Evolutionary conservation across 2,888 invertebrate genomes (phyloP).

Genomic region (Microdon myrmicae): DNA sequence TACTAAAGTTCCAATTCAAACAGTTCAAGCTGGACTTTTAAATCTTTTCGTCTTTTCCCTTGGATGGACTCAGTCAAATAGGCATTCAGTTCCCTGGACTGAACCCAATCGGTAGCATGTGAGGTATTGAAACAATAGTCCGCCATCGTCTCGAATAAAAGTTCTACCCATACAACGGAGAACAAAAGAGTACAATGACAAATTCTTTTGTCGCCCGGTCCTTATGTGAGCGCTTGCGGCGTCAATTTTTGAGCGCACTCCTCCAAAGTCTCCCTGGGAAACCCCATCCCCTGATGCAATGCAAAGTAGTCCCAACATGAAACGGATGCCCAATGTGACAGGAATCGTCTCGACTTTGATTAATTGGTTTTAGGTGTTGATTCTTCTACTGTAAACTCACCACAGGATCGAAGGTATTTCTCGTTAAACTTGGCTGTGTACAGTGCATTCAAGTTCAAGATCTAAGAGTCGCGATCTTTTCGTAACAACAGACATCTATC

Average conservation of each 20-base stretch:
- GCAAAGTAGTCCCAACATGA: conserved; percentile 10
- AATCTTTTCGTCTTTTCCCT: too few species aligned
- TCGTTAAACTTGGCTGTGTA: conserved; percentile 18
- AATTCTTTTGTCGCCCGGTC: conserved; percentile 1
- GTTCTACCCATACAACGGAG: not conserved
- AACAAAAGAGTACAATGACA: conserved; percentile 23
- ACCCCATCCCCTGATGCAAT: not conserved
- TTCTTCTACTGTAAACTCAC: conserved; percentile 34
- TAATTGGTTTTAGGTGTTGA: conserved; percentile 59
- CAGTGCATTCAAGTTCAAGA: conserved; percentile 9
- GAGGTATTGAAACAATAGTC: too few species aligned
- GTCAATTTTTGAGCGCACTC: conserved; percentile 4
- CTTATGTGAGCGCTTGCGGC: conserved; percentile 1
- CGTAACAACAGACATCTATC: conserved; percentile 37
- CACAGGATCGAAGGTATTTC: conserved; percentile 9
- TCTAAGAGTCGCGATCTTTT: conserved; percentile 20
- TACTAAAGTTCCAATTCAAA: too few species aligned
- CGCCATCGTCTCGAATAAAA: conserved; percentile 21
- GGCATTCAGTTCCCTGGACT: too few species aligned
- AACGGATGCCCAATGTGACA: conserved; percentile 49
- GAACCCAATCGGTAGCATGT: too few species aligned
- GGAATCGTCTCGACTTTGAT: conserved; percentile 59
- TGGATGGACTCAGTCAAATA: too few species aligned
- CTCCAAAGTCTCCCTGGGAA: conserved; percentile 40
- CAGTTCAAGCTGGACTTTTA: too few species aligned